A percentile compares a stretch with the other conserved stretches of the same genome.
Evolutionary conservation across 2,888 invertebrate species (phyloP).

Genomic region (Nomada hirtipes): DNA sequence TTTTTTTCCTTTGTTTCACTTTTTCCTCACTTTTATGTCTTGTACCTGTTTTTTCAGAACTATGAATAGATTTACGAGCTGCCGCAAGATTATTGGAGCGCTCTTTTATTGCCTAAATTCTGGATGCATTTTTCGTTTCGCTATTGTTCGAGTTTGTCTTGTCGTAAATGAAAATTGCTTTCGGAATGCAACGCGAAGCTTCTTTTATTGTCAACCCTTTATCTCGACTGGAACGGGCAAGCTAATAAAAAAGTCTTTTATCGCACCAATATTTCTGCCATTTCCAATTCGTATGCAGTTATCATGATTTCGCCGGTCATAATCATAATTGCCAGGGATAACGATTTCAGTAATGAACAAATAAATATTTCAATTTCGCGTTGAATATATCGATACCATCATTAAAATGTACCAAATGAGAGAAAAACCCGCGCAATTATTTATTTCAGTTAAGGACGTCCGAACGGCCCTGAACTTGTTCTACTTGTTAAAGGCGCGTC

Average conservation of each 20-base stretch:
- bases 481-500: no score
- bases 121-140: slow-evolving; percentile 26
- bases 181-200: background rate
- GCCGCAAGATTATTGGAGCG: slow-evolving; percentile 3
- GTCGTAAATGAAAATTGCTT: background rate
- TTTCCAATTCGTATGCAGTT: background rate
- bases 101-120: slow-evolving; percentile 31
- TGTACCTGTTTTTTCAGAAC: background rate
- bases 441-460: no score
- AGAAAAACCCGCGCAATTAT: no score
- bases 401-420: no score
- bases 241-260: background rate
- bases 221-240: background rate
- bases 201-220: background rate
- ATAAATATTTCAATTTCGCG: background rate
- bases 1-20: background rate
- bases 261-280: background rate
- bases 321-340: background rate
- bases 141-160: background rate
- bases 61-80: slow-evolving; percentile 29
- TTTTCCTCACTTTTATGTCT: background rate
- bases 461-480: no score
- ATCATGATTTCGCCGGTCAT: background rate
- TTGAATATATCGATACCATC: no score
- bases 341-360: background rate